These are phyloP conservation scores for Torymus auratus DNA, from an alignment of 2,888 invertebrate species.

Conservation along the genomic window DNA sequence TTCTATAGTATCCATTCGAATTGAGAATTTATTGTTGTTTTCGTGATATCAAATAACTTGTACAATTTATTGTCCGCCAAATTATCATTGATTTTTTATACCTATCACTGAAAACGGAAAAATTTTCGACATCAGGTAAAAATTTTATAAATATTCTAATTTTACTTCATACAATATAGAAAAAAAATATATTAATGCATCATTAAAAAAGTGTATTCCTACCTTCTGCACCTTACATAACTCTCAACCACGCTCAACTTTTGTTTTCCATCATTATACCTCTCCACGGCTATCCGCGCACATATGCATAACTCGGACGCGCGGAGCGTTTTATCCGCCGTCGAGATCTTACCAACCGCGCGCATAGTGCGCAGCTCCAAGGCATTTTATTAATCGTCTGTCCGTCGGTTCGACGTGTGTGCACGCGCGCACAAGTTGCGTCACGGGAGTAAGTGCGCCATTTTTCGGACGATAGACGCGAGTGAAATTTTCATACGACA, in stretches of 20 bases:
- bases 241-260: constrained; percentile 8
- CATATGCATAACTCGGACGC: constrained; percentile 22
- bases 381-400: constrained; percentile 54
- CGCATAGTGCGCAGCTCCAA: neutral
- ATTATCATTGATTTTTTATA: too few species aligned
- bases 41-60: too few species aligned
- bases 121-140: too few species aligned
- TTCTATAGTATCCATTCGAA: too few species aligned
- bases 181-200: neutral
- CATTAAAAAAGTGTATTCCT: too few species aligned
- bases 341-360: constrained; percentile 20
- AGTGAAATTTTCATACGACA: constrained; percentile 49
- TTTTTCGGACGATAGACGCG: constrained; percentile 31
- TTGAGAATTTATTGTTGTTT: too few species aligned
- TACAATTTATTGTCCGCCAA: too few species aligned
- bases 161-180: neutral
- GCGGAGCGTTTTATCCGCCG: constrained; percentile 29
- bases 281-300: constrained; percentile 14
- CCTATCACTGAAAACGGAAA: too few species aligned
- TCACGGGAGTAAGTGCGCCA: constrained; percentile 4
- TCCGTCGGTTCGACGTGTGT: constrained; percentile 39
- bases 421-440: neutral
- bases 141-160: too few species aligned
- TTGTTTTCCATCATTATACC: constrained; percentile 31
- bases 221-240: neutral